These are phyloP conservation scores for Orgyia antiqua DNA, from an alignment of 2,888 invertebrate genomes.

Conservation along the genomic window DNA sequence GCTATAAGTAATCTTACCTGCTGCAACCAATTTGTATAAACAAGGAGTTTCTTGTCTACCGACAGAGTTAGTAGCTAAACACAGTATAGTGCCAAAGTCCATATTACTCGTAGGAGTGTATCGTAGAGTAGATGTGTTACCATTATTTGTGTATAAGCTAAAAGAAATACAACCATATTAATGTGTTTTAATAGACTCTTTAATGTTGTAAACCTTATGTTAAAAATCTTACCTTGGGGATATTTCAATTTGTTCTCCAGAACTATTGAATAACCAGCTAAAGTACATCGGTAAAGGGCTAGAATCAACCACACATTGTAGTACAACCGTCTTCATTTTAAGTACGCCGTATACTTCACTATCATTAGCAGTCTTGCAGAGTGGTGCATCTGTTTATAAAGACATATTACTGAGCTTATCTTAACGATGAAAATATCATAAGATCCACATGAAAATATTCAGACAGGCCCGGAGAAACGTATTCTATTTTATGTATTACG, in stretches of 20 bases:
- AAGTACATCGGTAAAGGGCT: slow-evolving; percentile 89
- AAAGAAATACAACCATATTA: slow-evolving; percentile 1
- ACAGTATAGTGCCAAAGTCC: slow-evolving; percentile 91
- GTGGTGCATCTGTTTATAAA: slow-evolving; percentile 79
- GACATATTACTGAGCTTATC: neutral
- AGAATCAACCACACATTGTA: slow-evolving; percentile 90
- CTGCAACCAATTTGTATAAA: slow-evolving; percentile 89
- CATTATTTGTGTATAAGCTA: slow-evolving; percentile 73
- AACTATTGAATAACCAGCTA: slow-evolving; percentile 94
- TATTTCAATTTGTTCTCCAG: slow-evolving; percentile 89
- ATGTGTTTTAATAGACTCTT: no score
- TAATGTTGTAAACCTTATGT: no score
- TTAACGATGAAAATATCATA: neutral
- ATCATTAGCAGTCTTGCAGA: slow-evolving; percentile 84
- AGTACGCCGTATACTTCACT: slow-evolving; percentile 87
- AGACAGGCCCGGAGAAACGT: no score
- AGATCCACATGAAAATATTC: neutral
- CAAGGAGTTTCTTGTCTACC: slow-evolving; percentile 89
- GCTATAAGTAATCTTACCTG: slow-evolving; percentile 75
- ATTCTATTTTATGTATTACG: no score
- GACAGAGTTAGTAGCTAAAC: slow-evolving; percentile 89
- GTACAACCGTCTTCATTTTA: slow-evolving; percentile 88
- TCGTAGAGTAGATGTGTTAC: slow-evolving; percentile 83
- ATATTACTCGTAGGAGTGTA: slow-evolving; percentile 90
- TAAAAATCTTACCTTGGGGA: slow-evolving; percentile 73